Evolutionary conservation across 1,140 invertebrate species (phyloP), one percentile per base, ranked within the genome.

Genomic region (Micrasema longulum): DNA sequence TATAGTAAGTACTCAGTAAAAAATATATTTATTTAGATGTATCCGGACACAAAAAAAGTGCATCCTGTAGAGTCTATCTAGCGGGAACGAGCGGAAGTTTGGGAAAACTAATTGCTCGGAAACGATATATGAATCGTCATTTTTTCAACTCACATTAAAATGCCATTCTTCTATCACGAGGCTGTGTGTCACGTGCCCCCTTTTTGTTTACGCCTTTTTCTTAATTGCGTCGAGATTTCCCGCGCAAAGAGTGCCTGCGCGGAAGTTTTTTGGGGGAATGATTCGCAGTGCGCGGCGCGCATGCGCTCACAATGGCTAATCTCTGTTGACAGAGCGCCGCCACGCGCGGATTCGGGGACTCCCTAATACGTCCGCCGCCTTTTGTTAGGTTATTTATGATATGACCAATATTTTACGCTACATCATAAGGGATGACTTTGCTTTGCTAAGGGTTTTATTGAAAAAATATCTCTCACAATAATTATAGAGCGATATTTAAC

Each of bases 131-230:
- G 38, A 69, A 41, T 45, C 43, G 67, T 52, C 60, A 63, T 63
- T 63, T 63, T 31, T 63, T 47, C 18, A 63, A 16, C 36, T 45
- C 60, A 63, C 43, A 60, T 60, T 60, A 60, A 60, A 60, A 22
- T n/a, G 31, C 43, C 20, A 63, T 47, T 63, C 20, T 31, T 26
- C 47, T 5, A 66, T 66, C 14, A 52, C 47, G 31, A 18, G 31
- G 63, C 63, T 36, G 14, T 11, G 22, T 1, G 35, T 66, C 64
- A 26, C 67, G 72, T 74, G 48, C 43, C 63, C 74, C 74, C 74
- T 71, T 48, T 72, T 75, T 75, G 73, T 76, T 76, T 76, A 76
- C 74, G 74, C 74, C 74, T 76, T 76, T 75, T 73, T 73, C 71
- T 76, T 76, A 76, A 76, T 76, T 76, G 74, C 71, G 67, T 38